Conservation (phyloP, 2,797 vertebrate species). For the Chrysocyon brachyurus region DNA sequence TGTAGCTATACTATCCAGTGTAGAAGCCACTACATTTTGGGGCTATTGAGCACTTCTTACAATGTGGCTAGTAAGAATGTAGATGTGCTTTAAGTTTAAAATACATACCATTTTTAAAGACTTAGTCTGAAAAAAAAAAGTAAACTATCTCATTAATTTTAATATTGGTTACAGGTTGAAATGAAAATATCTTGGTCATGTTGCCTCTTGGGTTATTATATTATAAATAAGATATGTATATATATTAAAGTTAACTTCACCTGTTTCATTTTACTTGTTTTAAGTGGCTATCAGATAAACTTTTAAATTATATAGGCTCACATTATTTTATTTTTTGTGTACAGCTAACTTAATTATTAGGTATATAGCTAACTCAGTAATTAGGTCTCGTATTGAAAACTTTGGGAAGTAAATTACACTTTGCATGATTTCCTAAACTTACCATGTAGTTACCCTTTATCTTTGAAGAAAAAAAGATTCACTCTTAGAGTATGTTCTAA, state of each 20-base stretch:
- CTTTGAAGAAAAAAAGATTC: background rate
- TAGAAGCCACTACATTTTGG: background rate
- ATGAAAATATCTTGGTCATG: background rate
- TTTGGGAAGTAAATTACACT: constrained; percentile 9
- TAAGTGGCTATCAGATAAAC: background rate
- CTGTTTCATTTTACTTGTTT: background rate
- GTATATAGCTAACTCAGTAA: background rate
- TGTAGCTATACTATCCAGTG: fast-evolving
- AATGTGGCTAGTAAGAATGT: background rate
- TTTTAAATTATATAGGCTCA: background rate
- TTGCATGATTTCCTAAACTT: background rate
- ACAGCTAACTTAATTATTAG: background rate
- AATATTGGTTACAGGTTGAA: background rate
- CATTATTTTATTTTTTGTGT: background rate
- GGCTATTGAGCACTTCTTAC: background rate
- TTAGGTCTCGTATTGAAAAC: background rate
- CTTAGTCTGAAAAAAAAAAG: background rate
- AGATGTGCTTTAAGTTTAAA: background rate
- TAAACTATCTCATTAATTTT: background rate
- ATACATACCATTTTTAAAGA: background rate
- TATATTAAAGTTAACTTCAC: background rate
- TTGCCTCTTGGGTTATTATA: background rate
- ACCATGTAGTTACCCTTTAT: background rate
- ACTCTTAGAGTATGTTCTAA: background rate
- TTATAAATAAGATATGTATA: background rate